A percentile compares a stretch with the other conserved stretches of the same genome.
Evolutionary conservation across 2,888 invertebrate genomes (phyloP).

Genomic region (Netelia melanura): DNA sequence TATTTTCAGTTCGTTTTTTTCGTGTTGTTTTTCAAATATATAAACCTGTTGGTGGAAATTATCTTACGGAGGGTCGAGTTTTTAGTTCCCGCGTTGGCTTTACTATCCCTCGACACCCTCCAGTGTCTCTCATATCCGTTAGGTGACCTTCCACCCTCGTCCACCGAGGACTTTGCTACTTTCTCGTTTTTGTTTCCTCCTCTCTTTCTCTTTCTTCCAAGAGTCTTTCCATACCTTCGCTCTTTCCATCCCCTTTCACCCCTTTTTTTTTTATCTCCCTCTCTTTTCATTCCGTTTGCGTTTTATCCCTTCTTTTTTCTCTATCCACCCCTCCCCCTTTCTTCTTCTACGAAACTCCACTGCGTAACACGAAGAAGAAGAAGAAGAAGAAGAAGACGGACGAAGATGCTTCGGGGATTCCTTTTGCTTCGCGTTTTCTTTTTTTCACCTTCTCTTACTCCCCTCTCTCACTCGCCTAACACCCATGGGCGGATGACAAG

Average conservation of each 20-base stretch:
- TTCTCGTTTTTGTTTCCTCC: not conserved
- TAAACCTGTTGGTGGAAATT: not conserved
- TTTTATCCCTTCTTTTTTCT: not conserved
- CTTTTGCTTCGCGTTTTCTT: constrained; percentile 62
- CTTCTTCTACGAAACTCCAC: constrained; percentile 34
- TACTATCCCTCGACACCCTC: not conserved
- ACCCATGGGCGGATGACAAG: constrained; percentile 61
- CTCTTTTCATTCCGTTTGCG: constrained; percentile 14
- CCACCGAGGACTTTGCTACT: not conserved
- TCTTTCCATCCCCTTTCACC: constrained; percentile 7
- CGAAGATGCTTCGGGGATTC: constrained; percentile 85
- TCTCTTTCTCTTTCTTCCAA: not conserved
- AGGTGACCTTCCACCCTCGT: not conserved
- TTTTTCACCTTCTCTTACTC: constrained; percentile 23
- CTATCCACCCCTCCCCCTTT: constrained; percentile 24
- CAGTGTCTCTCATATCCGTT: not conserved
- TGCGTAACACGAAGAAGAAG: constrained; percentile 40
- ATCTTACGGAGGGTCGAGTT: not conserved
- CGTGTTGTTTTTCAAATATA: not conserved
- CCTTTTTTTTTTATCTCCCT: constrained; percentile 40
- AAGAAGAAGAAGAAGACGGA: constrained; percentile 70
- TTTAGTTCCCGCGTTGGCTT: not conserved
- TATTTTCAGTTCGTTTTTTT: too few species aligned
- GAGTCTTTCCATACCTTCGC: not conserved
- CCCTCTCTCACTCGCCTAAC: constrained; percentile 13